These are phyloP conservation scores for Parauchenoglanis ngamensis DNA, from an alignment of 2,797 vertebrate species.

Conservation along the genomic window DNA sequence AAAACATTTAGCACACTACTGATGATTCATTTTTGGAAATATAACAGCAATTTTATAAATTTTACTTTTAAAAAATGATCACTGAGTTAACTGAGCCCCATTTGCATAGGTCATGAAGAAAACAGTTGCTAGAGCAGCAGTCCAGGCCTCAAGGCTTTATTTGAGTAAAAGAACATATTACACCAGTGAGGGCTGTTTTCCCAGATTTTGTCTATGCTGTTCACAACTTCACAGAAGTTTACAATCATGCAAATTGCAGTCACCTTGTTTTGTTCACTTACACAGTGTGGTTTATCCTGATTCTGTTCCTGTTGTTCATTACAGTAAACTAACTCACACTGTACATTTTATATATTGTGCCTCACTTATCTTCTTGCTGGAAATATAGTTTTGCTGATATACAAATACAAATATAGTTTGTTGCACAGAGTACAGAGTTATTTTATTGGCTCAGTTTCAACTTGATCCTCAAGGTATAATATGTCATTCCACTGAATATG, in stretches of 20 bases:
- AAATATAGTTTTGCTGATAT: not conserved
- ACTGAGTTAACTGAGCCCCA: not conserved
- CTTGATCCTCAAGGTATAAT: not conserved
- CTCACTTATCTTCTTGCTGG: not conserved
- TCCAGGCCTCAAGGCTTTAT: not conserved
- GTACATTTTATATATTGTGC: not conserved
- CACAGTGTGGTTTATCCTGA: not conserved
- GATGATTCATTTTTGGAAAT: not conserved
- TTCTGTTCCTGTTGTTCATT: not conserved
- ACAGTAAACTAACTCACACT: not conserved
- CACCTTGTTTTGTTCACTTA: not conserved
- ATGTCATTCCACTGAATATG: not conserved
- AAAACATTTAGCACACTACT: not conserved
- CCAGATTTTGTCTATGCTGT: not conserved
- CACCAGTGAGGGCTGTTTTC: conserved; percentile 9
- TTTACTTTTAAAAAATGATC: not conserved
- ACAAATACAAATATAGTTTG: too few relatives aligned
- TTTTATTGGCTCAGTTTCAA: not conserved
- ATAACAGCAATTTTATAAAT: not conserved
- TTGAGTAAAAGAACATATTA: not conserved
- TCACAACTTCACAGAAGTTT: not conserved
- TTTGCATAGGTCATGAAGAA: not conserved
- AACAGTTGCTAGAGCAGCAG: not conserved
- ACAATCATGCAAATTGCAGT: not conserved
- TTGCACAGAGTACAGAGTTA: not conserved